Base-by-base conservation (phyloP, 1,140 invertebrate species). In the Diachasma alloeum region DNA sequence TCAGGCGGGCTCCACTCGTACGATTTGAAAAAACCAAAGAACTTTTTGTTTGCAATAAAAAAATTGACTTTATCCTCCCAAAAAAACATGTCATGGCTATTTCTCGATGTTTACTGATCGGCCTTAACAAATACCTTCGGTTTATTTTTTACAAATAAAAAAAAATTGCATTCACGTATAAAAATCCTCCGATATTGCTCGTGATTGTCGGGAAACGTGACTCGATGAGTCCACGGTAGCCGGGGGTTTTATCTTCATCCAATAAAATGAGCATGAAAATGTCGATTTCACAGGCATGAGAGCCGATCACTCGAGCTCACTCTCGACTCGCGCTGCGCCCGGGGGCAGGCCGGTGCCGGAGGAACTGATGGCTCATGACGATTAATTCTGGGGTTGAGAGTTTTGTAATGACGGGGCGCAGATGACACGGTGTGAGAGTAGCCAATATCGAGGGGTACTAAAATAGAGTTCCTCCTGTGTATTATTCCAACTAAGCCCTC, bases 381-480 rank as follows among this genome's bases (percentile, higher is more conserved):
- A 63, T 63, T 63, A 63, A 63, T 63, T 63, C 24, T 63, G 11
- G 24, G 26, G 24, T 63, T 63, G 17, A 24, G 74, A 39, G 63
- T 39, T 15, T 9, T 11, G 11, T 70, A 80, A 69, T 36, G 66
- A 78, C 13, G 39, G 78, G 72, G 80, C 83, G 82, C 82, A 84
- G 76, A 69, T 72, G 78, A 68, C 74, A 75, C 59, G 42, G 36
- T 24, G 46, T 4, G 8, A 82, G 83, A 86, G 85, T 85, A 76
- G 80, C 82, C 79, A 68, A 86, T 85, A 85, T 83, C 79, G 80
- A 73, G 59, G 56, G 42, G 24, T 69, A 68, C 72, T 70, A 76
- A 84, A 83, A 85, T 84, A 83, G 82, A 79, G 74, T 71, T 66
- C 70, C 42, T 59, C 31, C 26, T 81, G 80, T 84, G 79, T 83